Evolutionary conservation across 64 coral and sea anemone genomes (phyloP), one percentile per base, ranked within the genome.

Genomic region (Dendronephthya gigantea): DNA sequence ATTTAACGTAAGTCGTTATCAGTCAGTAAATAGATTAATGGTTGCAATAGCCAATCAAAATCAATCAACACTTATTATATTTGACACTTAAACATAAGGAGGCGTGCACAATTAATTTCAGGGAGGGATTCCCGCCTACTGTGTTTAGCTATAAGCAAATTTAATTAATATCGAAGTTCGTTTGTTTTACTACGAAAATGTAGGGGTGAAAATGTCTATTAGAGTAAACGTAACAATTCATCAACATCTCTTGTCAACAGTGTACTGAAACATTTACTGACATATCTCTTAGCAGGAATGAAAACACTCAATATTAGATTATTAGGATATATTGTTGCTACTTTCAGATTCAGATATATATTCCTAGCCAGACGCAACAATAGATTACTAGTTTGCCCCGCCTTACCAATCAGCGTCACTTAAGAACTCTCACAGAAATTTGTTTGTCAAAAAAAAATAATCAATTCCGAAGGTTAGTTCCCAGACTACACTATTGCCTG

Each of bases 121-220:
- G 36, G 72, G 36, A 39, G 72, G 72, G 72, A 79, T 28, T 17
- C 72, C 72, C 72, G 72, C 72, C 72, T 34, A 79, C 72, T 79
- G 28, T 29, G 72, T 79, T 79, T 34, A 34, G 19, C 36, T 79
- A 45, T 39, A 79, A 79, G 72, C 32, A 79, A 29, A 16, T 27
- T 62, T 79, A 29, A 79, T 79, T 79, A 79, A 79, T 79, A 29
- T 39, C 32, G 3, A 2, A 79, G 15, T 34, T 34, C 72, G 29
- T 39, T 79, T 28, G 14, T 17, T 36, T 29, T 33, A 15, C 36
- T 79, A 17, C 34, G 1, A 9, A 39, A 36, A 34, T 79, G 19
- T 30, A 16, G 10, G 12, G 15, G 9, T 15, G 35, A 29, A 79
- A 36, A 34, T 36, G 36, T 28, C 9, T 79, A 22, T n/a, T 7